These are phyloP conservation scores for Heliconius cydno DNA, from an alignment of 2,888 invertebrate species.

Conservation along the genomic window DNA sequence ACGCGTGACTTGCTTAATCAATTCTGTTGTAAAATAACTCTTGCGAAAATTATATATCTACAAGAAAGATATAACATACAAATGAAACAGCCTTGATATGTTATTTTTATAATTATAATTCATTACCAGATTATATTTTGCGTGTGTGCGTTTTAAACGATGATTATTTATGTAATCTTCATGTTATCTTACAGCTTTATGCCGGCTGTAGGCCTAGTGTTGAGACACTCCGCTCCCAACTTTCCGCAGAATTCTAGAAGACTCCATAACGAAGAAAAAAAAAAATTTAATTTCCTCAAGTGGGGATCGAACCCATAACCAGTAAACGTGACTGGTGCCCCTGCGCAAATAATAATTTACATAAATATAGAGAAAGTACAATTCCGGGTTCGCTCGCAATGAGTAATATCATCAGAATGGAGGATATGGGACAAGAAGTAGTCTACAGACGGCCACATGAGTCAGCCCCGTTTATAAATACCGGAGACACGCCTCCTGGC, in stretches of 20 bases:
- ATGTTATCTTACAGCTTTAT: neutral
- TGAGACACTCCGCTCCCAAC: too few species aligned
- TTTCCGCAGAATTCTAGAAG: too few species aligned
- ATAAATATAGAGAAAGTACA: slow-evolving; percentile 53
- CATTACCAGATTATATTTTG: slow-evolving; percentile 1
- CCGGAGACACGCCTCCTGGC: slow-evolving; percentile 82
- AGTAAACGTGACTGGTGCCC: too few species aligned
- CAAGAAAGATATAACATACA: slow-evolving; percentile 3
- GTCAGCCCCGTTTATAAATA: slow-evolving; percentile 78
- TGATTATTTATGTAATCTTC: neutral
- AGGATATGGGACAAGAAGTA: slow-evolving; percentile 81
- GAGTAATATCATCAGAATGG: slow-evolving; percentile 77
- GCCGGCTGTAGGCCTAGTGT: too few species aligned
- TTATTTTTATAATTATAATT: slow-evolving; percentile 6
- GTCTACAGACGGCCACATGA: slow-evolving; percentile 78
- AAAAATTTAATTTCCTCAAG: too few species aligned
- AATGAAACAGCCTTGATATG: neutral
- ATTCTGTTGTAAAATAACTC: neutral
- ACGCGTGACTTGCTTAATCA: slow-evolving; percentile 11
- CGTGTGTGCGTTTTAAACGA: neutral
- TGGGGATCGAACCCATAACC: too few species aligned
- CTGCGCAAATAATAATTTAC: neutral
- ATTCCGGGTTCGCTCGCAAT: slow-evolving; percentile 79
- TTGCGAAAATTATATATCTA: neutral
- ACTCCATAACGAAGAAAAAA: too few species aligned